Evolutionary conservation across 2,797 vertebrate species (phyloP), one percentile per base, ranked within the genome.

Genomic region (Podarcis siculus): DNA sequence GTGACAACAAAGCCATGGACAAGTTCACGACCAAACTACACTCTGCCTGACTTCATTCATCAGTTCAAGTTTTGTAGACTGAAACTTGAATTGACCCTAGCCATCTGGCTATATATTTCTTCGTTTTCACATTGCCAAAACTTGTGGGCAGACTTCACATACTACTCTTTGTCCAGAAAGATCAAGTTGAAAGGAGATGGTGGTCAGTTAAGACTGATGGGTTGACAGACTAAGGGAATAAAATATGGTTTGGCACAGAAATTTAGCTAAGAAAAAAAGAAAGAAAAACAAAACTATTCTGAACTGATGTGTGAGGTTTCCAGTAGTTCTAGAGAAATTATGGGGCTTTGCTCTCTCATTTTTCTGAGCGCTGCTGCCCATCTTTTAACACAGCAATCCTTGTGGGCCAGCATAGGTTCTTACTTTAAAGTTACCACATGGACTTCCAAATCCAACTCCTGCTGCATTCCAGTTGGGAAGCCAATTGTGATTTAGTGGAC

Each of bases 1-100:
- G 27, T 82, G 73, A 93, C 92, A 91, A 72, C 25, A 83, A 87
- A 81, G 21, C 23, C 85, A 86, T 73, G 64, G 66, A 82, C 84
- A 87, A 93, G 90, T 90, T 94, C 85, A 69, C 30, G 32, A 71
- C 15, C 61, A 42, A 90, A 78, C 49, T 37, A 61, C 8, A 0
- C 23, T 88, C 27, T 88, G 67, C 86, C 30, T 83, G 19, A 37
- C 82, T 87, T 78, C 49, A 42, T 15, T 58, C 30, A 76, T 35
- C 30, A 69, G 13, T 39, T 86, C 86, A 79, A 73, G 64, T 90
- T 89, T 1, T 0, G 0, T 71, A 85, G 64, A 23, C 91, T 85
- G 75, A 67, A 61, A 86, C 80, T 49, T 5, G 17, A 42, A 39
- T 13, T 91, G 84, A 85, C 82, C 72, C 37, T 64, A 61, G 42